A percentile compares a stretch with the other conserved stretches of the same genome.
Conservation (phyloP, 2,888 invertebrate genomes). For the Himalopsyche tibetana region DNA sequence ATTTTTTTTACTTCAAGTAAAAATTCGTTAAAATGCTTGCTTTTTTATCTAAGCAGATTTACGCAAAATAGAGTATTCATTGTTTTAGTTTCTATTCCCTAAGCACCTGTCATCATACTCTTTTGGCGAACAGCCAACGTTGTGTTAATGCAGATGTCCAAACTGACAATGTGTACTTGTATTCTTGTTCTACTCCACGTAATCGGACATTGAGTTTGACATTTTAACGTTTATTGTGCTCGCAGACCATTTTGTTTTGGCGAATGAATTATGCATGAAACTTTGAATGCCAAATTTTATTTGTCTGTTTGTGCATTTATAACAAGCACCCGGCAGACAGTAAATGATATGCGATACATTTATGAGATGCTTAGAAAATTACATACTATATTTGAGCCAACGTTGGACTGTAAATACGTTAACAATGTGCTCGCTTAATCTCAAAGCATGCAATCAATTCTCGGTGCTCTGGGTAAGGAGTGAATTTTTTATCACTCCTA, state of each 20-base stretch:
- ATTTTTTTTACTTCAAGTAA: too few species aligned
- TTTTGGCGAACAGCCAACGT: conserved; percentile 48
- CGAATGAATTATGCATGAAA: conserved; percentile 37
- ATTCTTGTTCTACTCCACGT: conserved; percentile 7
- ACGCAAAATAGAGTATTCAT: too few species aligned
- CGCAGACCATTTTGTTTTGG: neutral
- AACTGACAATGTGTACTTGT: conserved; percentile 24
- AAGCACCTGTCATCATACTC: conserved; percentile 13
- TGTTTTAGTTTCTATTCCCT: neutral
- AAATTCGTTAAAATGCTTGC: too few species aligned
- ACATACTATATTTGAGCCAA: neutral
- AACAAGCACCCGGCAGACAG: neutral
- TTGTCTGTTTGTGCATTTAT: conserved; percentile 1
- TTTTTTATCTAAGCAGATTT: too few species aligned
- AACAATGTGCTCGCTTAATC: too few species aligned
- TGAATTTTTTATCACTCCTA: too few species aligned
- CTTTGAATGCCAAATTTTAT: conserved; percentile 12
- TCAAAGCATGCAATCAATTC: too few species aligned
- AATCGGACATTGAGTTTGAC: conserved; percentile 56
- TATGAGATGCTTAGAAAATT: conserved; percentile 9
- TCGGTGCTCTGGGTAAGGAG: too few species aligned
- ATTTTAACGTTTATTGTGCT: conserved; percentile 53
- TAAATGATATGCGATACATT: conserved; percentile 17
- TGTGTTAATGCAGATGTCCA: conserved; percentile 49
- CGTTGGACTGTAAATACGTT: too few species aligned